A percentile compares a stretch with the other conserved stretches of the same genome.
Evolutionary conservation across 1,140 invertebrate species (phyloP).

Genomic region (Pomacea maculata): DNA sequence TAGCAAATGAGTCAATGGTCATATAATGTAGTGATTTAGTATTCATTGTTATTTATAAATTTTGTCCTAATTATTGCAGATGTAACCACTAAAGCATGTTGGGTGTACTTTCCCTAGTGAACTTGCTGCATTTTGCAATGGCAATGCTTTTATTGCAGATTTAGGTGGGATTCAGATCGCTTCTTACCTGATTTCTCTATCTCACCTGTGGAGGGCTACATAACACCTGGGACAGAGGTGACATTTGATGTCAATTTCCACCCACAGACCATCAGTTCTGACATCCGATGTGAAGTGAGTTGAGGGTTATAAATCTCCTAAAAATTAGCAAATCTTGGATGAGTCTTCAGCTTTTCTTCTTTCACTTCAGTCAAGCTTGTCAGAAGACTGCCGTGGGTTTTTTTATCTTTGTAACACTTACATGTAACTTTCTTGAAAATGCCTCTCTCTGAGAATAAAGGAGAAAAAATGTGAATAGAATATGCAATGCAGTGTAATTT

Average conservation of each 20-base stretch:
- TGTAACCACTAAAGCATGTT: background rate
- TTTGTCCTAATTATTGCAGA: background rate
- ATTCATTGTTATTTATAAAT: background rate
- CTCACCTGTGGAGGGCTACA: constrained; percentile 61
- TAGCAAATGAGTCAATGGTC: background rate
- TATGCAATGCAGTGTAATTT: no score
- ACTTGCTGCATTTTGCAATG: constrained; percentile 1
- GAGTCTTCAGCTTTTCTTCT: background rate
- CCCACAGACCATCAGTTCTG: constrained; percentile 55
- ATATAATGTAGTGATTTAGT: background rate
- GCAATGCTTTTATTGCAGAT: constrained; percentile 42
- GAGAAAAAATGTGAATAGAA: no score
- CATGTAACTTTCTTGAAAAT: background rate
- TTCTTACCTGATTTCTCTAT: constrained; percentile 64
- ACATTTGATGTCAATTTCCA: constrained; percentile 65
- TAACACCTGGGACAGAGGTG: constrained; percentile 65
- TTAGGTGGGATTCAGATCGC: constrained; percentile 62
- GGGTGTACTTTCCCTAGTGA: no score
- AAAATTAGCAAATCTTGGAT: background rate
- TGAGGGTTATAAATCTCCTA: background rate
- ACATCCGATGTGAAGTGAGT: constrained; percentile 63
- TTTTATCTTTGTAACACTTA: background rate
- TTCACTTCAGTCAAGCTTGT: background rate
- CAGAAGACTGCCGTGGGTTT: background rate
- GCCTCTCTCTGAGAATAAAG: no score